These are phyloP conservation scores for Alethe castanea DNA, from an alignment of 2,113 vertebrate genomes.

Conservation along the genomic window DNA sequence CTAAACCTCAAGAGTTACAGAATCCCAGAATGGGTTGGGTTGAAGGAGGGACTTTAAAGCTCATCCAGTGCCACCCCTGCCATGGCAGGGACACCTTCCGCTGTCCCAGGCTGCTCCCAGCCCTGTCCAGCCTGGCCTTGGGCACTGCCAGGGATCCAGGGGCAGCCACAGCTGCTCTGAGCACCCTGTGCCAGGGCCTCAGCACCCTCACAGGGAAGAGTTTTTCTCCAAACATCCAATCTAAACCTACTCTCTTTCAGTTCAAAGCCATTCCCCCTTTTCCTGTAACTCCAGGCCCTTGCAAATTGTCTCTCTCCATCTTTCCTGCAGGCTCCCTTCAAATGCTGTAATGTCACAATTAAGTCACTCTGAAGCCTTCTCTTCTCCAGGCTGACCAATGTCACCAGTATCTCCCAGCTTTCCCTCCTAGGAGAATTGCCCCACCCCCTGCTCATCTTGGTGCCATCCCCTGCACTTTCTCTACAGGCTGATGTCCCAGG, in stretches of 20 bases:
- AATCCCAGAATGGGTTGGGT: not conserved
- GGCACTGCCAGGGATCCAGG: not conserved
- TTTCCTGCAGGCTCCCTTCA: not conserved
- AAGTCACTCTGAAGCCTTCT: not conserved
- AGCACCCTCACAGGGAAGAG: accelerated
- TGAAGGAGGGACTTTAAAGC: accelerated
- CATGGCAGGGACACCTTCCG: not conserved
- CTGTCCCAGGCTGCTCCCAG: not conserved
- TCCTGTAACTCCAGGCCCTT: not conserved
- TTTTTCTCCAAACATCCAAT: not conserved
- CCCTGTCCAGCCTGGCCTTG: not conserved
- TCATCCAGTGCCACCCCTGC: accelerated
- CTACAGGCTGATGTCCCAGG: not conserved
- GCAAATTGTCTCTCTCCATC: not conserved
- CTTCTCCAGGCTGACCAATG: not conserved
- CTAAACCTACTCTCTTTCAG: not conserved
- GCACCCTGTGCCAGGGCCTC: not conserved
- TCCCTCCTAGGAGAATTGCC: not conserved
- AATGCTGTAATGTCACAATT: not conserved
- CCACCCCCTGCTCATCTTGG: not conserved
- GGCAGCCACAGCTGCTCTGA: not conserved
- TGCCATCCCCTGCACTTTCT: not conserved
- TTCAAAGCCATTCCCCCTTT: not conserved
- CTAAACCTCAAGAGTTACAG: not conserved
- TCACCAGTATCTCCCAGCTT: not conserved